Base-by-base conservation (phyloP, 2,888 invertebrate genomes). In the Pollenia amentaria region DNA sequence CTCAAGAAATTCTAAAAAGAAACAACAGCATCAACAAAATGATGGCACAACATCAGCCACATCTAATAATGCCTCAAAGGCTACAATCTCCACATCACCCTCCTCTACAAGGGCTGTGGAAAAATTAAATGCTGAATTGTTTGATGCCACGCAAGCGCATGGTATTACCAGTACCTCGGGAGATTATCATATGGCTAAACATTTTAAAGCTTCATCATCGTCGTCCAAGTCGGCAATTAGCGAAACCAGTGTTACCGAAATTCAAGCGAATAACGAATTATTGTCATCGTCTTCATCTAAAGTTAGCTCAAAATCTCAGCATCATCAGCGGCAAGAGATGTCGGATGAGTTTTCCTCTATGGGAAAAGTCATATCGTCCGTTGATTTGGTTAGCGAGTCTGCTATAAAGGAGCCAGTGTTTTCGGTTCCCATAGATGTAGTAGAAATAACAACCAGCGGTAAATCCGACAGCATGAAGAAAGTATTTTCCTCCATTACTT, bases 341-440 rank as follows among this genome's bases (percentile, higher is more conserved):
- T 89, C 89, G 85, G 91, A 91, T 86, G 91, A 89, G 80, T 88
- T 90, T 55, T 81, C 77, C 48, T 77, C 80, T 11, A 90, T 90
- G 69, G 90, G 90, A 14, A 89, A 91, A 88, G 91, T 92, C 67
- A 92, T 92, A 79, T 89, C 92, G 3, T 92, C 92, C 29, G 89
- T 92, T 60, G 92, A 92, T 91, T 89, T 92, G 88, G 88, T 91
- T 21, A 87, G 77, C 16, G 92, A 92, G 85, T 91, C 91, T 84
- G 91, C 91, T 62, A 91, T 90, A 80, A 90, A 90, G 83, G 92
- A 92, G 88, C 91, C 92, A 85, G 90, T 92, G 42, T 91, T 92
- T 80, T 92, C 92, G 51, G 92, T 92, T 67, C 92, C 92, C 79
- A 92, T 92, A 48, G 92, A 92, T 88, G 91, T 92, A 75, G 89